These are phyloP conservation scores for Cerastis leucographa DNA, from an alignment of 2,888 invertebrate species.

Conservation along the genomic window DNA sequence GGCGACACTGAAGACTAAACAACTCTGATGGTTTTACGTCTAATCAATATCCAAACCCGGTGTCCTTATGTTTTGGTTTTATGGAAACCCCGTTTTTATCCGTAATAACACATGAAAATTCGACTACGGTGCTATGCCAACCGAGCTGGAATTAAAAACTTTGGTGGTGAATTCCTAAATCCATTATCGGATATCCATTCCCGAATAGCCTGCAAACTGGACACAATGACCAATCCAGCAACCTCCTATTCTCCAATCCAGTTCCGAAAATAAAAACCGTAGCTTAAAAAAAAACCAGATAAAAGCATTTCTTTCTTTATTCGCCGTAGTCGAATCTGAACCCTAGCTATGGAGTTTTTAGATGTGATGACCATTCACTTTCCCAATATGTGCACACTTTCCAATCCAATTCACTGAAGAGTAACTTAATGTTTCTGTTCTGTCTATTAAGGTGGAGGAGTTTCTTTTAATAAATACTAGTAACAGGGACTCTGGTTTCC, in stretches of 20 bases:
- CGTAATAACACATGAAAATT: slow-evolving; percentile 55
- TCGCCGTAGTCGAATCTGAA: slow-evolving; percentile 64
- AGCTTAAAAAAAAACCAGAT: slow-evolving; percentile 22
- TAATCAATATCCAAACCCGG: slow-evolving; percentile 79
- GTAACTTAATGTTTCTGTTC: slow-evolving; percentile 77
- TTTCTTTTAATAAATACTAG: slow-evolving; percentile 85
- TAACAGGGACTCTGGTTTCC: slow-evolving; percentile 82
- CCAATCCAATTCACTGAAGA: slow-evolving; percentile 78
- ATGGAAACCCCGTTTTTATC: slow-evolving; percentile 56
- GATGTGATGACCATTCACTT: slow-evolving; percentile 64
- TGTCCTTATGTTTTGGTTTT: slow-evolving; percentile 70
- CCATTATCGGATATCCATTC: slow-evolving; percentile 35
- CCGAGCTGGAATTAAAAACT: slow-evolving; percentile 38
- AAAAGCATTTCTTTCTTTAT: slow-evolving; percentile 4
- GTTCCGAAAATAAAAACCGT: slow-evolving; percentile 31
- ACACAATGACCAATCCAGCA: slow-evolving; percentile 52
- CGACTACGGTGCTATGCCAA: slow-evolving; percentile 57
- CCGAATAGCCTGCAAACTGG: slow-evolving; percentile 51
- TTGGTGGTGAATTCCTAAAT: slow-evolving; percentile 39
- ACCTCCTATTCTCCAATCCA: slow-evolving; percentile 51
- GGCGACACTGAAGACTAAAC: slow-evolving; percentile 84
- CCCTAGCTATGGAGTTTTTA: slow-evolving; percentile 52
- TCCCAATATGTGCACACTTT: slow-evolving; percentile 74
- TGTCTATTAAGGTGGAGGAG: slow-evolving; percentile 89
- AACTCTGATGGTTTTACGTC: slow-evolving; percentile 82